Conservation (phyloP, 2,113 vertebrate genomes). For the Rhineura floridana region DNA sequence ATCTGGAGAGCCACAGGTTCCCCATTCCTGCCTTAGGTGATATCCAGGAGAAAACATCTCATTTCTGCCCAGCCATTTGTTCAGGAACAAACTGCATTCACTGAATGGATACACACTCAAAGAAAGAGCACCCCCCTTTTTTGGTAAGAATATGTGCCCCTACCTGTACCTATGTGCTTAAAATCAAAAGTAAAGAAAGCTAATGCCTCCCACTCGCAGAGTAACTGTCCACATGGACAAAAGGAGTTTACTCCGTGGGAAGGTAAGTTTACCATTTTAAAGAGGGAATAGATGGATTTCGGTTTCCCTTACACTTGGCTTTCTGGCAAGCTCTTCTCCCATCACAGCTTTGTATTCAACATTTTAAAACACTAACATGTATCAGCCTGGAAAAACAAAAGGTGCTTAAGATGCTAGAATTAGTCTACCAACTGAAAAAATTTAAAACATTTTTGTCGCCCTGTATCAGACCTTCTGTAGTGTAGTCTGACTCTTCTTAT, state of each 20-base stretch:
- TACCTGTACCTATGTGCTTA: not conserved
- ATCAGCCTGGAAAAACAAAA: not conserved
- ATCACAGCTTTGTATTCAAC: not conserved
- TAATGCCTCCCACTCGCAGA: not conserved
- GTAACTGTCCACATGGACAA: not conserved
- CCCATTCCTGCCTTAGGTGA: not conserved
- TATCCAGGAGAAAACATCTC: not conserved
- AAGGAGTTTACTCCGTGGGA: not conserved
- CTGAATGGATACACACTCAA: not conserved
- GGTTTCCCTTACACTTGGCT: not conserved
- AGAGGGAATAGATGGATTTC: not conserved
- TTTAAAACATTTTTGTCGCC: not conserved
- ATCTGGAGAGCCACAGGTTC: not conserved
- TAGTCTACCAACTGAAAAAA: not conserved
- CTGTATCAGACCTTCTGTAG: not conserved
- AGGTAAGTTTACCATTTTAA: not conserved
- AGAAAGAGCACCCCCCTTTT: no score
- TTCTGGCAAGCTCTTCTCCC: not conserved
- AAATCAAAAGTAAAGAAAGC: not conserved
- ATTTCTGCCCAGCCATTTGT: not conserved
- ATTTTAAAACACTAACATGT: not conserved
- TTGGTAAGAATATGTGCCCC: not conserved
- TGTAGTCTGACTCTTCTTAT: no score
- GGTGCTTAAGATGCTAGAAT: not conserved
- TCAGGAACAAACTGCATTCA: not conserved